Base-by-base conservation (phyloP, 2,888 invertebrate species). In the Plagiodera versicolora region DNA sequence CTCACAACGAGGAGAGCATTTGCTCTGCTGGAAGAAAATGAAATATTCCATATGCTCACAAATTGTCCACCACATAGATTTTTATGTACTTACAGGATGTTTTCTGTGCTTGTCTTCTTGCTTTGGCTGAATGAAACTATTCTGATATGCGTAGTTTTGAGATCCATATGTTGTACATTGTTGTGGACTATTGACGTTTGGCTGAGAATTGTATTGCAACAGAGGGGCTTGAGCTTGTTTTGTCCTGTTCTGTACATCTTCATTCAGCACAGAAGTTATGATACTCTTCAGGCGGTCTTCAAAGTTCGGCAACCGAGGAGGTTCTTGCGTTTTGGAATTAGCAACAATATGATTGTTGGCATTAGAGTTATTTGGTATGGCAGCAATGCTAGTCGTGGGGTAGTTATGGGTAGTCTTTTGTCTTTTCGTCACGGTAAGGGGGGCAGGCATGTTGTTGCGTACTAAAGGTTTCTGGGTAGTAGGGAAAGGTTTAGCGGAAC, bases 241-340 rank as follows among this genome's bases (percentile, higher is more conserved):
- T 47, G 78, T 79, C 45, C 85, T 78, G 66, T 83, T 83, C 64
- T 84, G 83, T 74, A 91, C 91, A 77, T 93, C 94, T 77, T 94
- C 94, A 77, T 94, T 94, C 35, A 94, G 81, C 55, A 92, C 93
- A 2, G 90, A 90, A 1, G 92, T 92, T 65, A 94, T 94, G 63
- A 94, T 91, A 75, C 90, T 91, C 81, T 94, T 92, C 46, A 94
- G 83, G 20, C 95, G 85, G 80, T 95, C 94, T 79, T 95, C 94
- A 78, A 94, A 94, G 79, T 94, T 93, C 56, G 91, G 90, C 63
- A 90, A 88, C 74, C 90, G 87, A 1, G 92, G 92, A n/a, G 94
- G 89, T 78, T 92, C 92, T 74, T 89, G 89, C 52, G 84, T 83
- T 48, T 67, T 67, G 2, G 64, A 50, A 49, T 50, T 57, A 10